Conservation (phyloP, 2,797 vertebrate genomes). For the Echeneis naucrates region DNA sequence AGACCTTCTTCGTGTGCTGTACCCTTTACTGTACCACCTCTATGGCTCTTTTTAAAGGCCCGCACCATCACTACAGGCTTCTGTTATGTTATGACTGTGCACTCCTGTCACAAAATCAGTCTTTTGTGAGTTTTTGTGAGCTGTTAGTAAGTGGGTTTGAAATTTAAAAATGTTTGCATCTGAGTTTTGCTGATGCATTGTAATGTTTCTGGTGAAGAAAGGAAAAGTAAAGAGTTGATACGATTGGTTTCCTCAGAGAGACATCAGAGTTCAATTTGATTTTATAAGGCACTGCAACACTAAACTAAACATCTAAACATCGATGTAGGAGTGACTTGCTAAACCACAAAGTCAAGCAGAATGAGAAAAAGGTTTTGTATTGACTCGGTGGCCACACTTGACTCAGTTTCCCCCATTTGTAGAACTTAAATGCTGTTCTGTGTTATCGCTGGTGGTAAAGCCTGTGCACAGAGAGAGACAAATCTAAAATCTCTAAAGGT, state of each 20-base stretch:
- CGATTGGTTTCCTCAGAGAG: slow-evolving; percentile 1
- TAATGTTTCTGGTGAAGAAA: background rate
- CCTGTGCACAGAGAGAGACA: background rate
- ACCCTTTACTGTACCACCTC: slow-evolving; percentile 49
- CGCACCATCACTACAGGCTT: slow-evolving; percentile 42
- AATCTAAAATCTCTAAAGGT: background rate
- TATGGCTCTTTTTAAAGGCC: slow-evolving; percentile 40
- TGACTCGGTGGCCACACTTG: slow-evolving; percentile 29
- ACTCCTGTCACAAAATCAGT: slow-evolving; percentile 11
- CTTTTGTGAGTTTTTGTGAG: slow-evolving; percentile 20
- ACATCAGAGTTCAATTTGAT: slow-evolving; percentile 20
- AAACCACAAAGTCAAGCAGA: slow-evolving; percentile 2
- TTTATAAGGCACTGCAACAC: slow-evolving; percentile 21
- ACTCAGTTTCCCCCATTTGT: slow-evolving; percentile 17
- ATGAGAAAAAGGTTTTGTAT: slow-evolving; percentile 1
- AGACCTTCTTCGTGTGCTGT: slow-evolving; percentile 49
- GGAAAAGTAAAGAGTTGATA: background rate
- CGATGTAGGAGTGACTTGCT: slow-evolving; percentile 2
- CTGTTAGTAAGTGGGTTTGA: slow-evolving; percentile 27
- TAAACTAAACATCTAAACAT: slow-evolving; percentile 17
- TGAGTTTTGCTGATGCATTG: background rate
- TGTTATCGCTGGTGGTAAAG: slow-evolving; percentile 35
- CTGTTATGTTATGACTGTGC: slow-evolving; percentile 37
- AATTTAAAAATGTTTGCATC: background rate
- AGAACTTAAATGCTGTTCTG: slow-evolving; percentile 28